A percentile compares a stretch with the other conserved stretches of the same genome.
Evolutionary conservation across 2,888 invertebrate species (phyloP).

Genomic region (Callinectes sapidus): DNA sequence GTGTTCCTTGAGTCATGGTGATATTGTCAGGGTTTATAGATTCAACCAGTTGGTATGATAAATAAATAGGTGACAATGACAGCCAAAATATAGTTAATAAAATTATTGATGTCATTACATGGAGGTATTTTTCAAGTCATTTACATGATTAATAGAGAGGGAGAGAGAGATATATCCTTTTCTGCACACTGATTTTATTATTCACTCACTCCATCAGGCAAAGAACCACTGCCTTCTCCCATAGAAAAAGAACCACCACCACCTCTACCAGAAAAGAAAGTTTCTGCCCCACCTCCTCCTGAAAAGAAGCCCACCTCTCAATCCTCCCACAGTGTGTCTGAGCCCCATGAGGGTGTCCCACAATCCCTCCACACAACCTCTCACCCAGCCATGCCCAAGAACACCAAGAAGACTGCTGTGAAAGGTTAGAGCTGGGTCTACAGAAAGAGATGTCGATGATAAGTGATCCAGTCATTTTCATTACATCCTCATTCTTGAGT

Average conservation of each 20-base stretch:
- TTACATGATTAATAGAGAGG: too few species aligned
- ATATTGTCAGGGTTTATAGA: too few species aligned
- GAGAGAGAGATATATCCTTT: neutral
- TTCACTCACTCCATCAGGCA: neutral
- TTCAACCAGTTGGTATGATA: too few species aligned
- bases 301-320: slow-evolving; percentile 51
- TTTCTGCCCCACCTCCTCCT: slow-evolving; percentile 65
- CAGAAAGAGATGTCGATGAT: slow-evolving; percentile 14
- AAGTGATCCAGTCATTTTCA: neutral
- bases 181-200: neutral
- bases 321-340: neutral
- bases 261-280: slow-evolving; percentile 63
- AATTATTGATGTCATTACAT: too few species aligned
- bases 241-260: slow-evolving; percentile 65
- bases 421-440: neutral
- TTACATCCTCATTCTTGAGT: neutral
- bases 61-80: too few species aligned
- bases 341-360: slow-evolving; percentile 48
- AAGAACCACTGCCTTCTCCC: slow-evolving; percentile 9
- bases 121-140: too few species aligned
- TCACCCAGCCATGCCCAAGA: slow-evolving; percentile 42
- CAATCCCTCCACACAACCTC: neutral
- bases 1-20: neutral
- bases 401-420: neutral
- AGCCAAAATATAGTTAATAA: too few species aligned